Evolutionary conservation across 2,797 vertebrate genomes (phyloP).

Genomic region (Darevskia nairensis): DNA sequence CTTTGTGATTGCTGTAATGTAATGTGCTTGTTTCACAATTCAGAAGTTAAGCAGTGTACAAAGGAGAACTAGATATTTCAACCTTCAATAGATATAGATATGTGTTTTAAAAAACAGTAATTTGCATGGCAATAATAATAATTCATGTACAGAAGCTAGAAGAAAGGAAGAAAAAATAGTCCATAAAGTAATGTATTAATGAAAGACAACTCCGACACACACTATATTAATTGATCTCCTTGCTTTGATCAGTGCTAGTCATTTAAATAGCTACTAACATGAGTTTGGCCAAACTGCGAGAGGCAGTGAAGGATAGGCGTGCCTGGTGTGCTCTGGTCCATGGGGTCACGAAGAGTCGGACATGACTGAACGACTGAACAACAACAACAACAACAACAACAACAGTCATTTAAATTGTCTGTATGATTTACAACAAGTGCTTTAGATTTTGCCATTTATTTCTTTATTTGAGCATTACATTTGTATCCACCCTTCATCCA

Average conservation of each 20-base stretch:
- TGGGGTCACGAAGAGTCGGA: no score
- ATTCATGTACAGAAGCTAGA: not conserved
- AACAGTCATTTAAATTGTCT: not conserved
- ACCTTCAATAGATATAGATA: no score
- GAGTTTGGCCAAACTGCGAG: no score
- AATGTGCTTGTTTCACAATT: not conserved
- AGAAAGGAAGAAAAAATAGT: not conserved
- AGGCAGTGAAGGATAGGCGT: no score
- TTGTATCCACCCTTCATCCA: not conserved
- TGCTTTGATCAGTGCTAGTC: not conserved
- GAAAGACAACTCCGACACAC: not conserved
- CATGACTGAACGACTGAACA: no score
- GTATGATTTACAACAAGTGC: not conserved
- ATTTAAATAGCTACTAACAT: no score
- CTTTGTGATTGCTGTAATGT: not conserved
- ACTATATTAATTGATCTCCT: not conserved
- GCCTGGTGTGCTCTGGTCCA: no score
- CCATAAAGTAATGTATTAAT: not conserved
- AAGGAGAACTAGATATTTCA: not conserved
- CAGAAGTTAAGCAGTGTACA: not conserved
- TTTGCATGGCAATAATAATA: not conserved
- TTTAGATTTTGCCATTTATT: not conserved
- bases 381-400: no score
- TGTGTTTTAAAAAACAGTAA: not conserved
- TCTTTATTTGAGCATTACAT: not conserved